Base-by-base conservation (phyloP, 2,888 invertebrate genomes). In the Temnothorax ravouxi region DNA sequence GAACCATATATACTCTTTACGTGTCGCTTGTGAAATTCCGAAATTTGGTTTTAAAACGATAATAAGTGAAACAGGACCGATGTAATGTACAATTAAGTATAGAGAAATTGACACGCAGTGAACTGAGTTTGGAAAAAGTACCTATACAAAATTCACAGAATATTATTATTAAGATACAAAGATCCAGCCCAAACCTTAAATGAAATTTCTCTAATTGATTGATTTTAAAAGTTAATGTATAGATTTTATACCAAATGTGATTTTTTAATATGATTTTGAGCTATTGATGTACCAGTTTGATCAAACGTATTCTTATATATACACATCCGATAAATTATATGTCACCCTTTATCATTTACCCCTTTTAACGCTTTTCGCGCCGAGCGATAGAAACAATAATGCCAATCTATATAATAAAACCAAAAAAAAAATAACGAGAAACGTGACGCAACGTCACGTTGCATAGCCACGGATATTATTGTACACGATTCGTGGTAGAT, bases 401-500 rank as follows among this genome's bases (percentile, higher is more conserved):
- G 38, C 1, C 25, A 34, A 59, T 59, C 9, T 29, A n/a, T n/a
- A n/a, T n/a, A 47, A 5, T 67, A 4, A 47, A 67, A 18, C 13
- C 59, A 18, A 59, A n/a, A 44, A 25, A 59, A 44, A n/a, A 59
- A 47, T 13, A 6, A 25, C 21, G n/a, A 62, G 21, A 38, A 50
- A 62, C 41, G 5, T 15, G n/a, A 41, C n/a, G 72, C 69, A n/a
- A 66, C 29, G 56, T 62, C 61, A 52, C 74, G 44, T 75, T 84
- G 86, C 75, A 83, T 79, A 86, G 88, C 72, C 84, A 79, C 84
- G 86, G 79, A 52, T 80, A 83, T 88, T 87, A 83, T 87, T 88
- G 85, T 84, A 47, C 75, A 83, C 86, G 83, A 89, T 85, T 83
- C 87, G 84, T 72, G 83, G 89, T 88, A 89, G 89, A 89, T 89